Evolutionary conservation across 1,140 invertebrate genomes (phyloP), one percentile per base, ranked within the genome.

Genomic region (Eubasilissa regina): DNA sequence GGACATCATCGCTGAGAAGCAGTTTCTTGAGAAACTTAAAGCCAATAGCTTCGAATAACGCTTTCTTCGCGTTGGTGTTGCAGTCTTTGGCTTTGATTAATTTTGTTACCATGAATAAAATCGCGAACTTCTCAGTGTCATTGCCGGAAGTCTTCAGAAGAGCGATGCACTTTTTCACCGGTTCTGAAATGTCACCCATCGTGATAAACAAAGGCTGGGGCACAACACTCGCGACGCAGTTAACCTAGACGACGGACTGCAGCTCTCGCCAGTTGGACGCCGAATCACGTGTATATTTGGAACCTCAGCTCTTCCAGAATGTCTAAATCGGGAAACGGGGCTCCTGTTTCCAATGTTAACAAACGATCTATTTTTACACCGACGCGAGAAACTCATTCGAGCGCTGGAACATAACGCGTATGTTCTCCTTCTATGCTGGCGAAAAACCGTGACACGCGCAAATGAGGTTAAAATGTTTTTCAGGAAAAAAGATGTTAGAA

Each of bases 41-140:
- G 0, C 96, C 96, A 81, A 97, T 97, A 0, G 94, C 94, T 88
- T 97, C 94, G 84, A 97, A 97, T 0, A 97, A 87, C n/a, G 94
- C 89, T 84, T 93, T 94, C 84, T 95, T 95, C 9, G 92, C 91
- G 10, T 88, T 86, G 1, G 92, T 85, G 77, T 92, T 93, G 84
- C 95, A 94, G 82, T 96, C 93, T 84, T 94, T 94, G 74, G 92
- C 92, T 86, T 95, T 95, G 8, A 97, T 92, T 66, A 97, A 85
- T 87, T 97, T 97, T 0, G 96, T 96, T 35, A 97, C 95, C 93
- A 97, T 94, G 85, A 97, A 96, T 1, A 97, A 89, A 0, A 94
- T 95, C 8, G 96, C 96, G 87, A 97, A 96, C 87, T 97, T 97
- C 88, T 97, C 96, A 0, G 95, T 97, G 87, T 97, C 96, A 83